Percentiles rank a stretch among this genome's conserved stretches.
Evolutionary conservation across 2,797 vertebrate genomes (phyloP).

Genomic region (Anisognathus igniventris): DNA sequence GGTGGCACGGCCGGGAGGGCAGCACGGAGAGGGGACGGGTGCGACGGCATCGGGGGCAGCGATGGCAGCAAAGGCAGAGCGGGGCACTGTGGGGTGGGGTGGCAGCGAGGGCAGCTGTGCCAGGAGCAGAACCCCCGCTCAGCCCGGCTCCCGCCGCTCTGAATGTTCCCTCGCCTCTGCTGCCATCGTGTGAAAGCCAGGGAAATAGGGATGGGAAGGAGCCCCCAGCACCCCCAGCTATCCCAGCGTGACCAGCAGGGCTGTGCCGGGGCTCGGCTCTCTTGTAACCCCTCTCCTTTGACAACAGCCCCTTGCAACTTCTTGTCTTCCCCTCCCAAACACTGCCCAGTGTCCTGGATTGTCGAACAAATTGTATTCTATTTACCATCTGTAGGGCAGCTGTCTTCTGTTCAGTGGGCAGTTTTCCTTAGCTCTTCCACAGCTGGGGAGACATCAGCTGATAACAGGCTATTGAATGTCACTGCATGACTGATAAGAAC

Average conservation of each 20-base stretch:
- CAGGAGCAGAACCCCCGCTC: not conserved
- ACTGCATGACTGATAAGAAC: too few relatives aligned
- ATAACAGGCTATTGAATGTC: too few relatives aligned
- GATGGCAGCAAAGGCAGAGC: not conserved
- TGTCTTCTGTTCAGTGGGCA: too few relatives aligned
- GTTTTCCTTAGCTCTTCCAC: too few relatives aligned
- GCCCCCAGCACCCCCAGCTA: not conserved
- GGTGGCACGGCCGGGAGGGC: not conserved
- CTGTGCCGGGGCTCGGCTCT: not conserved
- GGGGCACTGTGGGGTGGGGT: not conserved
- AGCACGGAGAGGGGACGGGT: not conserved
- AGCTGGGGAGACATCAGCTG: too few relatives aligned
- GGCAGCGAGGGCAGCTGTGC: not conserved
- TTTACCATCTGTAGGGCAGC: too few relatives aligned
- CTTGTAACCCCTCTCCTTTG: fast-evolving
- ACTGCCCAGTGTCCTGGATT: not conserved
- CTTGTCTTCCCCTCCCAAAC: not conserved
- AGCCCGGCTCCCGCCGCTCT: fast-evolving
- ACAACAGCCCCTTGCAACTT: not conserved
- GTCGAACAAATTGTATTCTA: too few relatives aligned
- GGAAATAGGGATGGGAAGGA: not conserved
- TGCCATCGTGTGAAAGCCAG: constrained; percentile 15
- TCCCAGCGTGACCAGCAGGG: not conserved
- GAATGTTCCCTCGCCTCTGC: not conserved
- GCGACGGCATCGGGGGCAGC: not conserved